Base-by-base conservation (phyloP, 2,797 vertebrate genomes). In the Numenius phaeopus region DNA sequence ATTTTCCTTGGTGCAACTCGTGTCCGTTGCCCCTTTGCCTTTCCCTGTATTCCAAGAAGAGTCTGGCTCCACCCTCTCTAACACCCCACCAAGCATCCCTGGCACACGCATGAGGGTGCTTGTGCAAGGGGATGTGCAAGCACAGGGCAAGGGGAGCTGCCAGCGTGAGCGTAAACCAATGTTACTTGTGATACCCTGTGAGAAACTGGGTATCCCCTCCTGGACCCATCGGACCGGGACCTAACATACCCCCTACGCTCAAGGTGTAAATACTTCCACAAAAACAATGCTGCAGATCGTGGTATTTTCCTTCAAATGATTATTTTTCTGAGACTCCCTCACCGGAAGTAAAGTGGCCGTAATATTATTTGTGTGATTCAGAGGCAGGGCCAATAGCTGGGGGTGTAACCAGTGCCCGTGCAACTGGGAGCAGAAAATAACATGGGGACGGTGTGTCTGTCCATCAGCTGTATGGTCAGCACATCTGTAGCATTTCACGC, bases 81-180 rank as follows among this genome's bases (percentile, higher is more conserved):
- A 18, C 14, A 14, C 9, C 13, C 8, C 39, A 34, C 52, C 5
- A 39, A 27, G 11, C 39, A 55, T 34, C 14, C 14, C 37, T 61
- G 65, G 7, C 2, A 0, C 10, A 0, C 11, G 21, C 32, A 21
- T 50, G 55, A 66, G 9, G 34, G 5, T 42, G 21, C 24, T 44
- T 73, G 44, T 22, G 65, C 30, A 39, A 22, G 70, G n/a, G 19
- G 47, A 73, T 55, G 44, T 47, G 49, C 78, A 59, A 52, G 57
- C 40, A 52, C 19, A 64, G 17, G 49, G 64, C 9, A 11, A 49
- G 57, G 61, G 73, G 61, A 87, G 58, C 61, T 84, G 70, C 58
- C 84, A 92, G 70, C 2, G 1, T 65, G 54, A 95, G 13, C 32
- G 46, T 72, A 61, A 72, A 72, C 11, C 10, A 65, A 47, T 2